Base-by-base conservation (phyloP, 2,113 vertebrate species). In the Nannobrachium achirus region DNA sequence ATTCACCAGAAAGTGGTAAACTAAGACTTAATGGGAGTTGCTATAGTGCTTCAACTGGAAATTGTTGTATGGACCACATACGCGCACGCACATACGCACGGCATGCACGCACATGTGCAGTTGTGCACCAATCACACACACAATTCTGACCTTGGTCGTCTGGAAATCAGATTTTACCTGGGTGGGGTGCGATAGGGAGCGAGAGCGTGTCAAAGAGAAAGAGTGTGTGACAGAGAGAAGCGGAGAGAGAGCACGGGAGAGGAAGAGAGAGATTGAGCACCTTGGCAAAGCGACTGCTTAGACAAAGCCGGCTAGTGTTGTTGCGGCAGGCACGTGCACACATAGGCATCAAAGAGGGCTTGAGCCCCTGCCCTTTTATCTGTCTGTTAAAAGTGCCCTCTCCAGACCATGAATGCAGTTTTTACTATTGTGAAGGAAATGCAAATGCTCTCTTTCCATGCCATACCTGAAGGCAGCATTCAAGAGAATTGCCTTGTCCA, bases 241-340 rank as follows among this genome's bases (percentile, higher is more conserved):
- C 11, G 11, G 42, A 44, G 52, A 38, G 18, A 53, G 51, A 53
- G 51, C 25, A 41, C 4, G 1, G 15, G 40, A 13, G 25, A 42
- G 39, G 7, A 8, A 11, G 50, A 13, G 33, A 45, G 25, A 44
- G 51, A 19, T 44, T 44, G 39, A 55, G 41, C 14, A 62, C 19
- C n/a, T 65, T 39, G 44, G 51, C 15, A 65, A 55, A 42, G 33
- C 15, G 19, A 44, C 45, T 56, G 51, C n/a, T n/a, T 25, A 20
- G 18, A 56, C 51, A 45, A 42, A 66, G 41, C 14, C 8, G 56
- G 64, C 13, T 9, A 46, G 41, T 65, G 53, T 64, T 72, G 46
- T 7, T 42, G 8, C 15, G 41, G 6, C n/a, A n/a, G n/a, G n/a
- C n/a, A n/a, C n/a, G n/a, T n/a, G n/a, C n/a, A n/a, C n/a, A n/a